phyloP scores from a whole-genome alignment of 2,113 vertebrate genomes.

The Semicossyphus pulcher region DNA sequence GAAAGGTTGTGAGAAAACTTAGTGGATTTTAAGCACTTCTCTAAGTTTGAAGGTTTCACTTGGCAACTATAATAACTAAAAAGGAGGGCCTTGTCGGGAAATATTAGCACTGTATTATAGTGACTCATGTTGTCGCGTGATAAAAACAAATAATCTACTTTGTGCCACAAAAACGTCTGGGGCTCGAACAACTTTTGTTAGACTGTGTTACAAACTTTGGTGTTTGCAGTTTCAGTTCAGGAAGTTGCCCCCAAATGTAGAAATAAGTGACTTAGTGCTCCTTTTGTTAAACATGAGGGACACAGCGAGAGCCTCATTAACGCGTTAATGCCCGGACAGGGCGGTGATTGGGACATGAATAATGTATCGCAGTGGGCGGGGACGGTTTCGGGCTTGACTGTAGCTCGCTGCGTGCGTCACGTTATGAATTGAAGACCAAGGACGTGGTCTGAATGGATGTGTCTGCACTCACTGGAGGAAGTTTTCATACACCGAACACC shows the following conservation, averaged over 20 bases:
- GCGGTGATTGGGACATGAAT: conserved; percentile 57
- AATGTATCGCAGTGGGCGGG: conserved; percentile 58
- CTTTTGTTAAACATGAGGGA: neutral
- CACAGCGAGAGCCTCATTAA: conserved; percentile 1
- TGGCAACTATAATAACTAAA: neutral
- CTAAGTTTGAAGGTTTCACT: neutral
- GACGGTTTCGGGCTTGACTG: conserved; percentile 53
- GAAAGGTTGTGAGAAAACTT: conserved; percentile 28
- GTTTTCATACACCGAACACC: conserved; percentile 63
- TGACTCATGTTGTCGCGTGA: neutral
- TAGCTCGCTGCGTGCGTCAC: conserved; percentile 54
- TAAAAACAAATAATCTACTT: neutral
- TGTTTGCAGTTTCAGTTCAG: conserved; percentile 1
- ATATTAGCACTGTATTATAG: neutral
- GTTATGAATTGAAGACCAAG: conserved; percentile 6
- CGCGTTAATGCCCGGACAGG: neutral
- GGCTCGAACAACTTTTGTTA: neutral
- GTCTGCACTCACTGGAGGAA: conserved; percentile 22
- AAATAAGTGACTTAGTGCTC: neutral
- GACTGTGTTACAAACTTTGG: neutral
- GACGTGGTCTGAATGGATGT: conserved; percentile 59
- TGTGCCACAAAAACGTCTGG: neutral
- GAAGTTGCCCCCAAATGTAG: neutral
- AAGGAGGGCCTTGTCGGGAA: neutral
- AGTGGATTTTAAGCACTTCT: conserved; percentile 14